Percentiles rank a stretch among this genome's conserved stretches.
Conservation (phyloP, 2,888 invertebrate species). For the Idaea biselata region DNA sequence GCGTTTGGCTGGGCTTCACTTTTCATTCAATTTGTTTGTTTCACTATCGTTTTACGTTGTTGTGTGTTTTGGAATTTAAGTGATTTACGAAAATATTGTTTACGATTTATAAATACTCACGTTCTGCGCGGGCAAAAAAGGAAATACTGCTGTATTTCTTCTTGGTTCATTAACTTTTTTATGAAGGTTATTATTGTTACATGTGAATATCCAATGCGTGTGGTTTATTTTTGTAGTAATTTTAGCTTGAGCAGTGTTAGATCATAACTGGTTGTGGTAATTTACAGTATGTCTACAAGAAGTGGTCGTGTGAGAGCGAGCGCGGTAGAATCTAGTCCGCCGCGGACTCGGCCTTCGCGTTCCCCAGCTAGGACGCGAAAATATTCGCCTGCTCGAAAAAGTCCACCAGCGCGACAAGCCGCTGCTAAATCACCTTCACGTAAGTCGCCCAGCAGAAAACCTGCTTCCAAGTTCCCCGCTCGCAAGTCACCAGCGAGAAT, state of each 20-base stretch:
- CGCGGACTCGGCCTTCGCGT: slow-evolving; percentile 60
- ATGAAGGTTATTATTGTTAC: slow-evolving; percentile 24
- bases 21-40: slow-evolving; percentile 30
- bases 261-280: slow-evolving; percentile 17
- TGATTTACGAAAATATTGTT: slow-evolving; percentile 20
- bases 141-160: not conserved
- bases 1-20: slow-evolving; percentile 54
- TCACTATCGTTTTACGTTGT: slow-evolving; percentile 38
- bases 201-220: slow-evolving; percentile 58
- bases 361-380: slow-evolving; percentile 71
- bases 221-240: slow-evolving; percentile 55
- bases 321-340: slow-evolving; percentile 58
- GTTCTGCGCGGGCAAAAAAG: not conserved
- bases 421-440: slow-evolving; percentile 76
- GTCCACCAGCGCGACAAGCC: slow-evolving; percentile 53
- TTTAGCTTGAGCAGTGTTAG: slow-evolving; percentile 45
- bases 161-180: not conserved
- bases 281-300: slow-evolving; percentile 66
- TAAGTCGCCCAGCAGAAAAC: slow-evolving; percentile 73
- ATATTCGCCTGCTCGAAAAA: slow-evolving; percentile 58
- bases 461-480: slow-evolving; percentile 61
- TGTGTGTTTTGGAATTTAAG: slow-evolving; percentile 42
- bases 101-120: slow-evolving; percentile 5
- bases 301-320: slow-evolving; percentile 61
- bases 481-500: slow-evolving; percentile 69